phyloP scores from a whole-genome alignment of 2,888 invertebrate genomes.

The Acanthosepion esculentum region DNA sequence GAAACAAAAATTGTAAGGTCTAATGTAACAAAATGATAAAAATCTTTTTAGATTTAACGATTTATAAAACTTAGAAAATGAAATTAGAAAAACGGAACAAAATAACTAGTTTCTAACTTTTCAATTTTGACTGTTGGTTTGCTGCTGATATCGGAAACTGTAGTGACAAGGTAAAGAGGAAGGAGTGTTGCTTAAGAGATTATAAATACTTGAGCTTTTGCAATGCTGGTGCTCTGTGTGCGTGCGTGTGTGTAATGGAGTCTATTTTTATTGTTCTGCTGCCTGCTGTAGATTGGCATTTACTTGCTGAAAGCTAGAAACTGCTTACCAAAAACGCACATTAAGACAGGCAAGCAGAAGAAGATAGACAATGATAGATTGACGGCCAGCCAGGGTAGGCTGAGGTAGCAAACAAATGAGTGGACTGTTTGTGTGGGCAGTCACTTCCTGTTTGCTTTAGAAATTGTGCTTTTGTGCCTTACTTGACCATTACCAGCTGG shows the following conservation, averaged over 20 bases:
- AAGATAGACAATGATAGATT: not conserved
- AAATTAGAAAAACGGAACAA: not conserved
- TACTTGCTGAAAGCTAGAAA: slow-evolving; percentile 8
- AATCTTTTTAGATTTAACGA: not conserved
- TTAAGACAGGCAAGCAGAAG: not conserved
- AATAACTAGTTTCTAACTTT: slow-evolving; percentile 16
- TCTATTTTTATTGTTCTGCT: slow-evolving; percentile 6
- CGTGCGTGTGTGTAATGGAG: not conserved
- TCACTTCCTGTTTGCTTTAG: slow-evolving; percentile 1
- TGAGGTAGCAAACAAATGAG: not conserved
- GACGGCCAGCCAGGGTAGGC: not conserved
- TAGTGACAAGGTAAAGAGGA: slow-evolving; percentile 14
- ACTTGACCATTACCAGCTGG: not conserved
- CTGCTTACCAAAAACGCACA: not conserved
- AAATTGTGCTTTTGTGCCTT: not conserved
- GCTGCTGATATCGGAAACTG: not conserved
- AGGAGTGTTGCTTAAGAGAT: not conserved
- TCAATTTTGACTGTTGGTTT: not conserved
- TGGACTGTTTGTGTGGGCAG: slow-evolving; percentile 20
- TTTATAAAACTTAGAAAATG: not conserved
- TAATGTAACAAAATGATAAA: not conserved
- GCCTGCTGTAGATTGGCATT: slow-evolving; percentile 12
- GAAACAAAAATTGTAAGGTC: not conserved
- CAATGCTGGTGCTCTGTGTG: not conserved
- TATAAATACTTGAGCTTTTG: not conserved